Evolutionary conservation across 2,797 vertebrate genomes (phyloP).

Genomic region (Balearica regulorum): DNA sequence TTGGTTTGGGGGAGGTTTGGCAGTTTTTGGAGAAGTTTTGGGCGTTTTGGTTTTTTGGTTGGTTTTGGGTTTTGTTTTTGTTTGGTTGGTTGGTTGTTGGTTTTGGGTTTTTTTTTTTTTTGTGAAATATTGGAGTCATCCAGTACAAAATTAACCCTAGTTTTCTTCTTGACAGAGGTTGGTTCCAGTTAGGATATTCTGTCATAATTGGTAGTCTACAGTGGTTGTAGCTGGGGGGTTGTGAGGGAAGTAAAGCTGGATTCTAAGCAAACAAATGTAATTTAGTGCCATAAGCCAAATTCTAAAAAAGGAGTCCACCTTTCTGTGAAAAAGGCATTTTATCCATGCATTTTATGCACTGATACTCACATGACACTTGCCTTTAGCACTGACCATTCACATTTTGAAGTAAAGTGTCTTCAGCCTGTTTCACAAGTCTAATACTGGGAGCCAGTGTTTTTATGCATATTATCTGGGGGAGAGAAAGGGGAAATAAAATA

Average conservation of each 20-base stretch:
- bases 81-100: no score
- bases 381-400: background rate
- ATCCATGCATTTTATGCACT: background rate
- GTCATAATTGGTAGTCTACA: background rate
- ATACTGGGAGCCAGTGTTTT: background rate
- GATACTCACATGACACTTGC: background rate
- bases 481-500: background rate
- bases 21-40: no score
- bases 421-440: accelerated
- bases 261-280: background rate
- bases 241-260: background rate
- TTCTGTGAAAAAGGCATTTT: background rate
- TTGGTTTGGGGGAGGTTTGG: no score
- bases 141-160: background rate
- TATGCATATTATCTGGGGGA: no score
- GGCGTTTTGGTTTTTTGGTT: no score
- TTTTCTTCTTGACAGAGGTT: background rate
- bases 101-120: no score
- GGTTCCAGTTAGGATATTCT: background rate
- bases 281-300: background rate
- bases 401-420: background rate
- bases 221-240: background rate
- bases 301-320: accelerated
- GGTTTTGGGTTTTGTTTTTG: no score
- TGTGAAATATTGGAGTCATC: background rate